phyloP scores from a whole-genome alignment of 2,888 invertebrate species.

The Netelia inedita region DNA sequence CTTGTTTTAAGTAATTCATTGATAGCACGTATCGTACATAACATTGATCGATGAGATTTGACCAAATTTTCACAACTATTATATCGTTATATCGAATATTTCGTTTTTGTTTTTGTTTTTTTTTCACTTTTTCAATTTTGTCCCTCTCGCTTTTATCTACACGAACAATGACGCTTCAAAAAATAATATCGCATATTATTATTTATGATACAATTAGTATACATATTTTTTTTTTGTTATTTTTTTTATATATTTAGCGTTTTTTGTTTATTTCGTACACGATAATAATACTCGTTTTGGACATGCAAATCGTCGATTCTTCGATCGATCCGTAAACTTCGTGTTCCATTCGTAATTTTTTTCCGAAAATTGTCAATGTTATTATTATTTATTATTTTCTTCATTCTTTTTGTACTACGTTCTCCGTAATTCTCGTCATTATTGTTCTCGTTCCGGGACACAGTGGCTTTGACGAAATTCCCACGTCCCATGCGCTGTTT shows the following conservation, averaged over 20 bases:
- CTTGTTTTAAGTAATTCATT: constrained; percentile 45
- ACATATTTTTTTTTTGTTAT: constrained; percentile 49
- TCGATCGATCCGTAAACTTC: neutral
- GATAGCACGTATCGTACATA: constrained; percentile 54
- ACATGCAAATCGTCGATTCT: constrained; percentile 30
- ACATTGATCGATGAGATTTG: constrained; percentile 32
- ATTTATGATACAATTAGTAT: constrained; percentile 66
- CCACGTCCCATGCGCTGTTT: constrained; percentile 24
- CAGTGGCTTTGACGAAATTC: neutral
- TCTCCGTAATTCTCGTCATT: constrained; percentile 11
- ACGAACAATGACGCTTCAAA: constrained; percentile 69
- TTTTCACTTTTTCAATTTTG: constrained; percentile 34
- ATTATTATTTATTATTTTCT: too few species aligned
- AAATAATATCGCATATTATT: constrained; percentile 69
- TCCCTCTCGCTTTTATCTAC: constrained; percentile 32
- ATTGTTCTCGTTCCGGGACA: neutral
- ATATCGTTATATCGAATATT: constrained; percentile 45
- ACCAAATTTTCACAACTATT: constrained; percentile 17
- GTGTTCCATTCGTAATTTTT: neutral
- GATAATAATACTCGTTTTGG: constrained; percentile 48
- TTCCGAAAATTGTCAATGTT: constrained; percentile 15
- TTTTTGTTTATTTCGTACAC: constrained; percentile 50
- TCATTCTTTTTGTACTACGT: constrained; percentile 18
- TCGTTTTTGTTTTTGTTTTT: constrained; percentile 25
- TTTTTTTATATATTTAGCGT: constrained; percentile 2